These are phyloP conservation scores for Embiotoca jacksoni DNA, from an alignment of 2,113 vertebrate genomes.

Conservation along the genomic window DNA sequence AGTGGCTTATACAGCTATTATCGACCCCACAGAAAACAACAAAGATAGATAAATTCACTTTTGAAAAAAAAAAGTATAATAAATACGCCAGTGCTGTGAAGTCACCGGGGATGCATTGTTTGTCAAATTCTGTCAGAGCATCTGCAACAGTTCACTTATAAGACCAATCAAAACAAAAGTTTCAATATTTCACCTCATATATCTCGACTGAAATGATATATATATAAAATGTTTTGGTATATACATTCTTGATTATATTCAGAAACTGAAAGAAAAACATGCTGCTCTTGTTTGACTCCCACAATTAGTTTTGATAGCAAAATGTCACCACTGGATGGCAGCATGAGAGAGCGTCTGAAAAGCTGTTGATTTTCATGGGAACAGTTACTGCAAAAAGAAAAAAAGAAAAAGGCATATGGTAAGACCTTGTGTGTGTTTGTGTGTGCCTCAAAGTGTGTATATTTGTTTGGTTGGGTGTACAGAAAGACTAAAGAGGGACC, in stretches of 20 bases:
- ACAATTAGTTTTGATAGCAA: conserved; percentile 2
- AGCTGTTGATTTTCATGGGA: neutral
- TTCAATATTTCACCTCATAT: no score
- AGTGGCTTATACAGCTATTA: no score
- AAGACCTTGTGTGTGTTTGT: neutral
- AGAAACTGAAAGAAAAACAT: neutral
- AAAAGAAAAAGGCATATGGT: neutral
- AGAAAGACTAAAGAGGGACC: neutral
- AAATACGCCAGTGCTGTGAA: no score
- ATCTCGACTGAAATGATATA: no score
- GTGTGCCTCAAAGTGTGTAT: neutral
- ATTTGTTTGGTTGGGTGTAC: neutral
- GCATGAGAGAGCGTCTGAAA: conserved; percentile 28
- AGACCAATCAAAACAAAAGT: no score
- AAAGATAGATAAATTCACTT: no score
- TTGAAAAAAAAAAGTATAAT: no score
- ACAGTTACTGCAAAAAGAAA: neutral
- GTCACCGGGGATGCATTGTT: no score
- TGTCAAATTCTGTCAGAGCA: no score
- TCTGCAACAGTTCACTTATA: no score
- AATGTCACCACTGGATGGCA: conserved; percentile 70
- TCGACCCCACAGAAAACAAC: no score
- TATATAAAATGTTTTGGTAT: no score
- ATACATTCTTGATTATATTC: neutral
- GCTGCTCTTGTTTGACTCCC: fast-evolving